Base-by-base conservation (phyloP, 2,888 invertebrate genomes). In the Anagyrus pseudococci region DNA sequence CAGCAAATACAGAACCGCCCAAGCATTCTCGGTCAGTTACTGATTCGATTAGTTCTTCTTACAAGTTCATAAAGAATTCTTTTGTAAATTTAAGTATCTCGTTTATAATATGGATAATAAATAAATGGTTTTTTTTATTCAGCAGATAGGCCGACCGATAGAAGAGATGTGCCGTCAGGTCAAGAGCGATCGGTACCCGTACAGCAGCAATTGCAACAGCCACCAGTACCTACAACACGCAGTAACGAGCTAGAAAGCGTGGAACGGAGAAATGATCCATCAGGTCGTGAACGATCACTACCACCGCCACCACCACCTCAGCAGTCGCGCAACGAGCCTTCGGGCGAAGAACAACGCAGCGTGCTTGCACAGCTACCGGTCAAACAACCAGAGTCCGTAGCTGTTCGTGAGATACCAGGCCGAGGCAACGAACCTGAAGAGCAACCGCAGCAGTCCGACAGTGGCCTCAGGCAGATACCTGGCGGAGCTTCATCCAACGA, bases 231-330 rank as follows among this genome's bases (percentile, higher is more conserved):
- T 8, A 23, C 26, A 17, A 54, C 43, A 7, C 72, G 79, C 37
- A 67, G 68, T 10, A 74, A 72, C 10, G 68, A 71, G 4, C 46
- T 69, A 33, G 71, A 69, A 0, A 64, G 25, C 15, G 71, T 71
- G 1, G 80, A 81, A 54, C 75, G 81, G 17, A 68, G 80, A 17
- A 78, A 80, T 19, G 77, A 80, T 67, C 81, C 81, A 13, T 75
- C 80, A 0, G 80, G 80, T 1, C 76, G 79, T 23, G 81, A 79
- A 60, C 71, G 77, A 43, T 78, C 78, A 4, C 22, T 78, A 0
- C 78, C 76, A 6, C 77, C 72, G 1, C 73, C 73, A 17, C 77
- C 41, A 15, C 74, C 72, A 22, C 70, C 72, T 4, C 73, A 75
- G 17, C 79, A 77, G 57, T 75, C 77, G 10, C 72, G 80, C 2